A percentile compares a stretch with the other conserved stretches of the same genome.
These are phyloP conservation scores for Platycheirus rosarum DNA, from an alignment of 2,888 invertebrate genomes.

Conservation along the genomic window DNA sequence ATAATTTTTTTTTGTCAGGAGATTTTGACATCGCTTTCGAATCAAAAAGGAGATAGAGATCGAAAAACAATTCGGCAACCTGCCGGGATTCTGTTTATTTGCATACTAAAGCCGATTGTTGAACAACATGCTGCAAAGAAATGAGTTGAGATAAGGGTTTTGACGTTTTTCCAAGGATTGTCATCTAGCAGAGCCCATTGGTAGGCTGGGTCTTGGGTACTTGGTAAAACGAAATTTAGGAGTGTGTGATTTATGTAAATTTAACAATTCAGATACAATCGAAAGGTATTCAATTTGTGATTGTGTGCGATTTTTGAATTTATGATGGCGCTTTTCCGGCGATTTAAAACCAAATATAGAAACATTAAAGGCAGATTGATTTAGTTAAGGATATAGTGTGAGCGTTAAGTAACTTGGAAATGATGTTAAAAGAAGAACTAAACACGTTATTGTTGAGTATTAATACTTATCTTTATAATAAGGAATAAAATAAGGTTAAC, in stretches of 20 bases:
- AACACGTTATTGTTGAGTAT: too few species aligned
- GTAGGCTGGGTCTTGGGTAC: not conserved
- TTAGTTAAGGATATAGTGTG: too few species aligned
- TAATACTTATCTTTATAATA: too few species aligned
- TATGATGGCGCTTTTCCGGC: constrained; percentile 46
- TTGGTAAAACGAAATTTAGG: constrained; percentile 12
- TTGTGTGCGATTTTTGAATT: constrained; percentile 59
- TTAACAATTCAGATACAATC: constrained; percentile 36
- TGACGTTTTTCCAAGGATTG: constrained; percentile 66
- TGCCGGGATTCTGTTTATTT: constrained; percentile 38
- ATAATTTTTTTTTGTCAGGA: constrained; percentile 52
- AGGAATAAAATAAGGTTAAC: too few species aligned
- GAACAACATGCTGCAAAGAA: constrained; percentile 32
- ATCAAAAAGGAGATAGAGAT: constrained; percentile 51
- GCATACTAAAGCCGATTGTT: constrained; percentile 57
- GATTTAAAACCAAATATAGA: not conserved
- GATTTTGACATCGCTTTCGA: constrained; percentile 62
- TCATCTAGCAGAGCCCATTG: constrained; percentile 26
- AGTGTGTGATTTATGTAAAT: constrained; percentile 68
- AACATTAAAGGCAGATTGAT: too few species aligned
- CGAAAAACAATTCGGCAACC: constrained; percentile 59
- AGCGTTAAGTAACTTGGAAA: too few species aligned
- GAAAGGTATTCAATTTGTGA: constrained; percentile 39
- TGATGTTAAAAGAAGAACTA: too few species aligned
- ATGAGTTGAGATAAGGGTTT: constrained; percentile 55